phyloP scores from a whole-genome alignment of 2,888 invertebrate species.

The Lasius platythorax region DNA sequence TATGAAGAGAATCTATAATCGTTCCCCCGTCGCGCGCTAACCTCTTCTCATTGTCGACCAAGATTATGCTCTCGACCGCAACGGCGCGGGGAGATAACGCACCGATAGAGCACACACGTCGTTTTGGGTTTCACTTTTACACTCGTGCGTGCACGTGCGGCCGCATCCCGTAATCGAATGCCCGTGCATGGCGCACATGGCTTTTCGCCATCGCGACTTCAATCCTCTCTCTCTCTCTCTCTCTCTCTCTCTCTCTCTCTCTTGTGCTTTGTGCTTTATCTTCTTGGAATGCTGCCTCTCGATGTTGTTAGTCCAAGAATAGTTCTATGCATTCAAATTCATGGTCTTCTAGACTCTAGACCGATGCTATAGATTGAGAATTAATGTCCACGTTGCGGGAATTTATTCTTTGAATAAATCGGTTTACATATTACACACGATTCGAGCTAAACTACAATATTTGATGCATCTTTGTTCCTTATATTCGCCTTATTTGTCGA shows the following conservation, averaged over 20 bases:
- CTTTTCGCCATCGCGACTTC: conserved; percentile 72
- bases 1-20: conserved; percentile 34
- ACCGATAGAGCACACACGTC: conserved; percentile 83
- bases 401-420: background rate
- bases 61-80: conserved; percentile 58
- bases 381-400: background rate
- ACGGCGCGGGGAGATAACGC: conserved; percentile 77
- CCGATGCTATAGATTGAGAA: background rate
- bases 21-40: conserved; percentile 40
- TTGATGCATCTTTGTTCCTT: background rate
- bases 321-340: background rate
- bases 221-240: background rate
- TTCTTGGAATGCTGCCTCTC: background rate
- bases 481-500: background rate
- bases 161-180: conserved; percentile 48
- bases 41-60: conserved; percentile 64
- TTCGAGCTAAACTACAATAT: background rate
- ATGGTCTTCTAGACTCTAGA: background rate
- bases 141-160: conserved; percentile 67
- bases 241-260: background rate
- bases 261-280: conserved; percentile 30
- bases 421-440: background rate
- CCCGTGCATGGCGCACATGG: conserved; percentile 75
- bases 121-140: conserved; percentile 80
- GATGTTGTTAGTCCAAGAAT: conserved; percentile 5